These are phyloP conservation scores for Drosophila basisetae DNA, from an alignment of 2,888 invertebrate genomes.

Conservation along the genomic window DNA sequence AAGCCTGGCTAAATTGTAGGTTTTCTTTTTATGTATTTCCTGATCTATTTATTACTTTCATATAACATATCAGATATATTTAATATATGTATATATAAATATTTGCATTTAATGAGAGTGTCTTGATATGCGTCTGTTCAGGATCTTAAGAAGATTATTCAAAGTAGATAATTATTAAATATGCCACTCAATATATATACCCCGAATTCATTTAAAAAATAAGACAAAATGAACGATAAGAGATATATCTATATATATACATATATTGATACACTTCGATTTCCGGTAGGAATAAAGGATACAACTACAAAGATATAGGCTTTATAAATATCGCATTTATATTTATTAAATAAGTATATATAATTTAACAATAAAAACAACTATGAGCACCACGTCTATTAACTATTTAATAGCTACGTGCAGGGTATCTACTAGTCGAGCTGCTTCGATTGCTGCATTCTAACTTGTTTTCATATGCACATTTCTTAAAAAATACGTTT, in stretches of 20 bases:
- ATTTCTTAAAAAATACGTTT: background rate
- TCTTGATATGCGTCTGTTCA: background rate
- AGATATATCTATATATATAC: background rate
- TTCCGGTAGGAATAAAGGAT: background rate
- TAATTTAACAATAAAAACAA: fast-evolving
- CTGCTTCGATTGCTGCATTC: background rate
- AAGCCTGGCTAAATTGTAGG: background rate
- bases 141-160: background rate
- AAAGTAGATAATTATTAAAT: background rate
- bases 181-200: background rate
- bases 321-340: background rate
- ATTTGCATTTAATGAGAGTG: background rate
- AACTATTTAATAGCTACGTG: background rate
- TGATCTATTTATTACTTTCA: background rate
- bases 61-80: background rate
- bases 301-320: background rate
- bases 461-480: background rate
- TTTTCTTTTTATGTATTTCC: background rate
- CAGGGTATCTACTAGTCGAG: background rate
- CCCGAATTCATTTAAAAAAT: too few relatives aligned
- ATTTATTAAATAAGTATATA: background rate
- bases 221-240: background rate
- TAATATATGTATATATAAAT: background rate
- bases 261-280: background rate
- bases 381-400: background rate